Evolutionary conservation across 2,113 vertebrate genomes (phyloP).

Genomic region (Chaenogobius annularis): DNA sequence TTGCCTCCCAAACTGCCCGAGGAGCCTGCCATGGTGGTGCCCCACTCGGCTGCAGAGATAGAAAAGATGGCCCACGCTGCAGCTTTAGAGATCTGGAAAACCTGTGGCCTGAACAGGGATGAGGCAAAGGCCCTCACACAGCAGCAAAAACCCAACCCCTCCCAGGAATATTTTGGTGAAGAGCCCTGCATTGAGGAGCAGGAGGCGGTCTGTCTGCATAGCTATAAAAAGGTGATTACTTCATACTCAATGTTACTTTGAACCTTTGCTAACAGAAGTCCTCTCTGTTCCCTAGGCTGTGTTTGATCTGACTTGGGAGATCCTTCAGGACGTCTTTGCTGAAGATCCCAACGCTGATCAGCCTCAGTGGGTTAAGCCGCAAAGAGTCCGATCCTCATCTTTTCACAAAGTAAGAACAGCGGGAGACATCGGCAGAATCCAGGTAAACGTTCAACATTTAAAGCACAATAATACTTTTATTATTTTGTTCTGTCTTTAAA

Average conservation of each 20-base stretch:
- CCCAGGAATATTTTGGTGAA: slow-evolving; percentile 69
- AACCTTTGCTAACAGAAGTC: neutral
- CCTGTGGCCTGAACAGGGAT: slow-evolving; percentile 77
- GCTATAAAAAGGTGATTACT: slow-evolving; percentile 83
- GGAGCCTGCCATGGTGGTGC: slow-evolving; percentile 86
- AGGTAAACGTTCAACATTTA: slow-evolving; percentile 67
- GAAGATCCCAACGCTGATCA: slow-evolving; percentile 89
- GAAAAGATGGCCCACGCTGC: slow-evolving; percentile 86
- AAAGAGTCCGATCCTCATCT: slow-evolving; percentile 80
- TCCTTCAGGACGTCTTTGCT: slow-evolving; percentile 91
- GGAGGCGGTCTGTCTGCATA: slow-evolving; percentile 80
- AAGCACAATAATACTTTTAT: neutral
- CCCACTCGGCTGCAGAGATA: slow-evolving; percentile 84
- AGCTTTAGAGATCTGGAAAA: slow-evolving; percentile 87
- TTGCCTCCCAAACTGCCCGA: slow-evolving; percentile 80
- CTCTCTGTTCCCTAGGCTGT: slow-evolving; percentile 77
- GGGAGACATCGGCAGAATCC: slow-evolving; percentile 82
- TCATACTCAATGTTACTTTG: slow-evolving; percentile 31
- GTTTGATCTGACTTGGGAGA: slow-evolving; percentile 93
- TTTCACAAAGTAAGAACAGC: slow-evolving; percentile 85
- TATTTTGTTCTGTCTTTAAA: no score
- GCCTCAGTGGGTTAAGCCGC: slow-evolving; percentile 90
- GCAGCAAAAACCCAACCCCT: slow-evolving; percentile 64
- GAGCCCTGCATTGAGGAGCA: slow-evolving; percentile 72
- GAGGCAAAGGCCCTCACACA: slow-evolving; percentile 65